A percentile compares a stretch with the other conserved stretches of the same genome.
These are phyloP conservation scores for Thaumatotibia leucotreta DNA, from an alignment of 1,140 invertebrate genomes.

Conservation along the genomic window DNA sequence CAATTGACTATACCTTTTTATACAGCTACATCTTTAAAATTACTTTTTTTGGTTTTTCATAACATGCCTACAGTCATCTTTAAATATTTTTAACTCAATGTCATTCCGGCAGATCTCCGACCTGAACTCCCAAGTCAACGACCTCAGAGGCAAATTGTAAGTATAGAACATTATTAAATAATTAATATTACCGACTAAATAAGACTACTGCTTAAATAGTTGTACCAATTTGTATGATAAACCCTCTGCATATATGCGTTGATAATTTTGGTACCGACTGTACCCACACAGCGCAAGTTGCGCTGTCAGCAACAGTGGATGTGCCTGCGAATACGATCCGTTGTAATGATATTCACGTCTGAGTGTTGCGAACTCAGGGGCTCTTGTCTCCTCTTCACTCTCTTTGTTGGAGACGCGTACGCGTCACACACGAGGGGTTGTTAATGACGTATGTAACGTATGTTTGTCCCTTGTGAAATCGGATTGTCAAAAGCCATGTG, in stretches of 20 bases:
- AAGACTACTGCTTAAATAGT: too few species aligned
- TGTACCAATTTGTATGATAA: too few species aligned
- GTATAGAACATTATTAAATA: constrained; percentile 74
- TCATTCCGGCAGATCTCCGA: constrained; percentile 91
- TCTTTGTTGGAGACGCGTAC: constrained; percentile 13
- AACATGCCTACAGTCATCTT: background rate
- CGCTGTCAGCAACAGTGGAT: constrained; percentile 10
- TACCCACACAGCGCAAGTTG: background rate
- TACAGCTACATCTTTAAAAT: too few species aligned
- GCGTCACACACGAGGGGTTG: background rate
- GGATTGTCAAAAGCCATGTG: too few species aligned
- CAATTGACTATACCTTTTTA: background rate
- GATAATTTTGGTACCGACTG: too few species aligned
- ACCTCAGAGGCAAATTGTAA: constrained; percentile 99
- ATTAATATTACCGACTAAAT: too few species aligned
- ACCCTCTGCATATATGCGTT: too few species aligned
- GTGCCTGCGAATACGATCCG: constrained; percentile 23
- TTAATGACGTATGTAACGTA: background rate
- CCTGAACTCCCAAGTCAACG: constrained; percentile 99
- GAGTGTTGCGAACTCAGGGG: background rate
- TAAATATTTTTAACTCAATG: constrained; percentile 22
- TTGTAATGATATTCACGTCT: constrained; percentile 20
- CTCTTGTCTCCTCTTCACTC: constrained; percentile 2
- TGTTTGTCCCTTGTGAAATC: background rate
- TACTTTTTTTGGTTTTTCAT: background rate